Conservation (phyloP, 2,888 invertebrate genomes). For the Calameuta pallipes region DNA sequence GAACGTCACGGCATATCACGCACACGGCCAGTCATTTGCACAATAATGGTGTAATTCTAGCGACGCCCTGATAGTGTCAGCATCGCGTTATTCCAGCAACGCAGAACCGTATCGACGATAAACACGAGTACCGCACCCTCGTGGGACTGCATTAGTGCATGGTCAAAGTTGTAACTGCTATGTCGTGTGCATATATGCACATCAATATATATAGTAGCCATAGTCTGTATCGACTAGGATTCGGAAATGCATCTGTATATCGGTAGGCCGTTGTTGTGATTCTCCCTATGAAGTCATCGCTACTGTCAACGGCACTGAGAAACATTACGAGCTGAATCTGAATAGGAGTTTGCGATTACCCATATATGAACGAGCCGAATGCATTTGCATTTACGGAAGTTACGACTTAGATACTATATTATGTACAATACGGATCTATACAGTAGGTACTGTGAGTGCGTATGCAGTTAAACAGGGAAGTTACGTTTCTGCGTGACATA, state of each 20-base stretch:
- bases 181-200: not conserved
- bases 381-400: not conserved
- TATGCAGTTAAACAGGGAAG: too few relatives aligned
- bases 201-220: not conserved
- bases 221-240: not conserved
- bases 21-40: conserved; percentile 55
- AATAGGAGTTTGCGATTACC: not conserved
- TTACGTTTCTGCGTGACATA: not conserved
- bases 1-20: conserved; percentile 47
- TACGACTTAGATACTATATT: not conserved
- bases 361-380: not conserved
- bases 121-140: conserved; percentile 17
- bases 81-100: conserved; percentile 22
- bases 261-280: not conserved
- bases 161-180: not conserved
- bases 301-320: not conserved
- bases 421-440: not conserved
- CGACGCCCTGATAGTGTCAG: conserved; percentile 44
- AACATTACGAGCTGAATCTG: not conserved
- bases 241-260: not conserved
- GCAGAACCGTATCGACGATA: conserved; percentile 35
- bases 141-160: not conserved
- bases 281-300: not conserved
- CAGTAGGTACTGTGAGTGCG: not conserved
- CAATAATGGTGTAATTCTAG: conserved; percentile 59